Evolutionary conservation across 92 coral and sea anemone species (phyloP), one percentile per base, ranked within the genome.

Genomic region (Porites divaricata): DNA sequence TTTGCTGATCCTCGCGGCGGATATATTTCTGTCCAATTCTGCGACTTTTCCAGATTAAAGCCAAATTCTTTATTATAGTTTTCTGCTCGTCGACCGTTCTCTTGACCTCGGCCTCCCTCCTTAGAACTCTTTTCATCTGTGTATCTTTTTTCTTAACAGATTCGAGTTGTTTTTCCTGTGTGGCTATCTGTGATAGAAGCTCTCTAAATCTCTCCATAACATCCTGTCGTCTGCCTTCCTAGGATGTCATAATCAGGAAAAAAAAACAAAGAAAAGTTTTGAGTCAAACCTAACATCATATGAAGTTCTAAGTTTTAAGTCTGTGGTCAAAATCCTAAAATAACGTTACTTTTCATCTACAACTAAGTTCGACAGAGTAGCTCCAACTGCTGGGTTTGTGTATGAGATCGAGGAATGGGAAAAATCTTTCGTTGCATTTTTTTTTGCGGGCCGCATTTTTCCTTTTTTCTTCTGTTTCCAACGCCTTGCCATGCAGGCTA

Each of bases 21-120:
- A 97, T 85, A 65, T 83, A 91, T 70, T 88, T 81, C 68, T 95
- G 98, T 20, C 98, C 95, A n/a, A 94, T 83, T 77, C 98, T 85
- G 6, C 98, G 80, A n/a, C 93, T 81, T 35, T 81, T 84, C 98
- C 98, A 94, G 16, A 91, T 92, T 5, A 94, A 77, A 22, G 98
- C 88, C 51, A 94, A 67, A 84, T 81, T 91, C 69, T 76, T 77
- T 52, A 91, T 91, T 8, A 91, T 88, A 63, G 66, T 83, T 41
- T 88, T 92, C 77, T 96, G 99, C 64, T 96, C 89, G 0, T 89
- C 98, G 13, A 89, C 61, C 67, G 71, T 92, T 74, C 83, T 91
- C 65, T 91, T 89, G 22, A 93, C 75, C 2, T 87, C 94, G 51
- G 78, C 77, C 23, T 90, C 94, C 41, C 87, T 86, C 17, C 93